Evolutionary conservation across 2,797 vertebrate genomes (phyloP), one percentile per base, ranked within the genome.

Genomic region (Enteromius thamalakanensis): DNA sequence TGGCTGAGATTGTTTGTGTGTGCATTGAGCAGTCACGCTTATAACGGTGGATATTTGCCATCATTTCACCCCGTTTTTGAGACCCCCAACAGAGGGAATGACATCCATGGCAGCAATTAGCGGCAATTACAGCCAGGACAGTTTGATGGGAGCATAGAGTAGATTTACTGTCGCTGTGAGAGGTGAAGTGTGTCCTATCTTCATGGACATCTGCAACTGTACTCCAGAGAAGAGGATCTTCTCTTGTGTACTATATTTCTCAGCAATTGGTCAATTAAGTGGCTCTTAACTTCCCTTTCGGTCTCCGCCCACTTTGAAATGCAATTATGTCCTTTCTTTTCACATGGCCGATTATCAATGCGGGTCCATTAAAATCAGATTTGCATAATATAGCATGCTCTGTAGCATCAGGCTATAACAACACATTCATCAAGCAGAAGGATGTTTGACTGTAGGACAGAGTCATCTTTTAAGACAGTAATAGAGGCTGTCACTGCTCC

Each of bases 101-200:
- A 78, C 84, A 83, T 83, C 34, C 42, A 76, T 51, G 82, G 67
- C 62, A 69, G 75, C 84, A 83, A 88, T 88, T 87, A 88, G 62
- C n/a, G 53, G 58, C 87, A 83, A 81, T 88, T 88, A 85, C 37
- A 64, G 53, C 80, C 40, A 75, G 74, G 71, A 55, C 77, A 65
- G 65, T 76, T 84, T 84, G 67, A 64, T 78, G 72, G 79, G 71
- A 47, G 40, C 72, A 83, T 40, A 60, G 69, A 72, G 42, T 78
- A 62, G 77, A 85, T 84, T 80, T 58, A 82, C 67, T 74, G 67
- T 71, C 55, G 65, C 68, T 64, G 49, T 9, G 21, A 29, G 70
- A 70, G 68, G 76, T 86, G 80, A 83, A 83, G 65, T 76, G 32
- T 78, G 62, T 75, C 76, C 51, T 75, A 75, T 82, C 55, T 74